Evolutionary conservation across 1,140 invertebrate species (phyloP).

Genomic region (Apis dorsata): DNA sequence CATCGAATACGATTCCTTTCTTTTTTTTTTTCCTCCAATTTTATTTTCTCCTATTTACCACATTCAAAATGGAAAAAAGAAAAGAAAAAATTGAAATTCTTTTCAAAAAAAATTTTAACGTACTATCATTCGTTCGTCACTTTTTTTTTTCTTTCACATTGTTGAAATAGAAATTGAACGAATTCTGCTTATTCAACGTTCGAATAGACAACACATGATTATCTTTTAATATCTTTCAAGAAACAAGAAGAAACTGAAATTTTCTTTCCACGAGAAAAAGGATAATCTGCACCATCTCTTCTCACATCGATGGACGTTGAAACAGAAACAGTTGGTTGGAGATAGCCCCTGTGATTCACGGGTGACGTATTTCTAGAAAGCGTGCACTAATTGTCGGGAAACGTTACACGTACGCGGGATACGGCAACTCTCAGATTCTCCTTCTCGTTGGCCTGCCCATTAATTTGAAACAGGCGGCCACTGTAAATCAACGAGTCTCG

Average conservation of each 20-base stretch:
- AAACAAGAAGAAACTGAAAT: too few species aligned
- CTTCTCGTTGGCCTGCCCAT: slow-evolving; percentile 39
- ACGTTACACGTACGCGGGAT: not conserved
- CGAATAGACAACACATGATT: too few species aligned
- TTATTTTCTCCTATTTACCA: too few species aligned
- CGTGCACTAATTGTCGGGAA: slow-evolving; percentile 15
- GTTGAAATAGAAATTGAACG: too few species aligned
- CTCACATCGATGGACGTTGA: not conserved
- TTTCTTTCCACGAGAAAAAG: not conserved
- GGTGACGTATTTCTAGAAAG: slow-evolving; percentile 40
- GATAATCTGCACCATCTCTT: not conserved
- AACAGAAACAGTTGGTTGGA: not conserved
- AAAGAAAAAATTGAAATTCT: not conserved
- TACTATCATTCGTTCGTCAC: too few species aligned
- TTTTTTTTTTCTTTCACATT: not conserved
- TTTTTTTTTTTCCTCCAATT: too few species aligned
- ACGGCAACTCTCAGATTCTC: not conserved
- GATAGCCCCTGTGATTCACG: slow-evolving; percentile 11
- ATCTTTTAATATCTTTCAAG: too few species aligned
- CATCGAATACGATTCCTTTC: not conserved
- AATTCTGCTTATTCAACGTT: too few species aligned
- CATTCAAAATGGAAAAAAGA: too few species aligned
- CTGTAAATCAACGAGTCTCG: slow-evolving; percentile 55
- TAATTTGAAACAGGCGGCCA: slow-evolving; percentile 54
- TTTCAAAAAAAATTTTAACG: not conserved